These are phyloP conservation scores for Trachemys scripta DNA, from an alignment of 2,113 vertebrate genomes.

Conservation along the genomic window DNA sequence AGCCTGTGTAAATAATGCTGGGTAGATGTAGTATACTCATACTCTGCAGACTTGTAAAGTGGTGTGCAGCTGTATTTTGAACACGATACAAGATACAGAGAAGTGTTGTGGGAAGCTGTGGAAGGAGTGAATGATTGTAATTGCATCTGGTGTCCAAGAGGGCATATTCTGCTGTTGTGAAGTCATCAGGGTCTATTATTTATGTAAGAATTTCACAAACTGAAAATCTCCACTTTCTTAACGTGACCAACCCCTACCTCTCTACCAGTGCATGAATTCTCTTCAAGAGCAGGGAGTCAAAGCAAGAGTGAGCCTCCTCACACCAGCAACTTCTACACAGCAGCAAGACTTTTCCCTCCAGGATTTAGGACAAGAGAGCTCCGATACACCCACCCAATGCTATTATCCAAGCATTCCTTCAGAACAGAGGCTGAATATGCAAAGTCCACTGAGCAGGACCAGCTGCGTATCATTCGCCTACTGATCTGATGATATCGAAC, in stretches of 20 bases:
- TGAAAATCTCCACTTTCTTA: neutral
- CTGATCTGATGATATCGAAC: neutral
- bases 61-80: neutral
- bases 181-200: neutral
- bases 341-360: neutral
- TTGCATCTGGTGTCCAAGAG: neutral
- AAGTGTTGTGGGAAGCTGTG: neutral
- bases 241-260: neutral
- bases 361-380: neutral
- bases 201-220: neutral
- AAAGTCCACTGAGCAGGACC: neutral
- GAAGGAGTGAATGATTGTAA: neutral
- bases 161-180: neutral
- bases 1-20: neutral
- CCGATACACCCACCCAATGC: neutral
- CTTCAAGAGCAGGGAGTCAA: neutral
- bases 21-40: neutral
- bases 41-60: neutral
- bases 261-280: neutral
- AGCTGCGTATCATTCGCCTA: neutral
- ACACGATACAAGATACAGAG: neutral
- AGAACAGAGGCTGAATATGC: neutral
- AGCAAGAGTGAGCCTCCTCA: neutral
- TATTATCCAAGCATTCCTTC: neutral
- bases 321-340: neutral